These are phyloP conservation scores for Stenotaenia linearis DNA, from an alignment of 2,888 invertebrate genomes.

Conservation along the genomic window DNA sequence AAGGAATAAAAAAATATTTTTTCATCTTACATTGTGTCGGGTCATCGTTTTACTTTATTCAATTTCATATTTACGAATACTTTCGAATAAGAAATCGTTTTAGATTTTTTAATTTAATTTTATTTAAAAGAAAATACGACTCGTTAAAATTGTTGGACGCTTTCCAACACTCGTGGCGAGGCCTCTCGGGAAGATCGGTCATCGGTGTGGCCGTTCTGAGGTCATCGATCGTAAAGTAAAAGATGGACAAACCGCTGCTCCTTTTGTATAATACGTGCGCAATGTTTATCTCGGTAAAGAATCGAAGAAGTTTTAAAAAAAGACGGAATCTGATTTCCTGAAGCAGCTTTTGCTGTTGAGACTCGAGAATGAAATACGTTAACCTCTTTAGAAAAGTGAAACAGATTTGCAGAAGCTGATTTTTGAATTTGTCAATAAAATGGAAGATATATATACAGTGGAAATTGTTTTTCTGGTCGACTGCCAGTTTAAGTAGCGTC, in stretches of 20 bases:
- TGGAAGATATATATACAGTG: not conserved
- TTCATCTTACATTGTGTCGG: too few species aligned
- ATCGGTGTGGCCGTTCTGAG: not conserved
- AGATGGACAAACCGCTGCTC: not conserved
- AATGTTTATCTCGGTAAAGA: not conserved
- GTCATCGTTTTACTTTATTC: too few species aligned
- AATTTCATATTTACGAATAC: too few species aligned
- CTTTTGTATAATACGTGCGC: not conserved
- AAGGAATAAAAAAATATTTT: slow-evolving; percentile 32
- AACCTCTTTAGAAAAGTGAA: not conserved
- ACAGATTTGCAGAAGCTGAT: not conserved
- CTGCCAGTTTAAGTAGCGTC: not conserved
- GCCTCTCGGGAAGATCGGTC: not conserved
- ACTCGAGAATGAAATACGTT: not conserved
- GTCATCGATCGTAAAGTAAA: not conserved
- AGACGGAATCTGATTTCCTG: not conserved
- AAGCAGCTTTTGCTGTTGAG: not conserved
- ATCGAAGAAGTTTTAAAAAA: not conserved
- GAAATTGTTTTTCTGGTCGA: not conserved
- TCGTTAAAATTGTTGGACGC: not conserved
- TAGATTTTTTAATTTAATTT: too few species aligned
- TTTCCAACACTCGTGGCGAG: not conserved
- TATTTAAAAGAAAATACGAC: too few species aligned
- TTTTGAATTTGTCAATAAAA: not conserved
- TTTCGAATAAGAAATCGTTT: too few species aligned